Evolutionary conservation across 2,888 invertebrate species (phyloP), one percentile per base, ranked within the genome.

Genomic region (Heliconius ismenius): DNA sequence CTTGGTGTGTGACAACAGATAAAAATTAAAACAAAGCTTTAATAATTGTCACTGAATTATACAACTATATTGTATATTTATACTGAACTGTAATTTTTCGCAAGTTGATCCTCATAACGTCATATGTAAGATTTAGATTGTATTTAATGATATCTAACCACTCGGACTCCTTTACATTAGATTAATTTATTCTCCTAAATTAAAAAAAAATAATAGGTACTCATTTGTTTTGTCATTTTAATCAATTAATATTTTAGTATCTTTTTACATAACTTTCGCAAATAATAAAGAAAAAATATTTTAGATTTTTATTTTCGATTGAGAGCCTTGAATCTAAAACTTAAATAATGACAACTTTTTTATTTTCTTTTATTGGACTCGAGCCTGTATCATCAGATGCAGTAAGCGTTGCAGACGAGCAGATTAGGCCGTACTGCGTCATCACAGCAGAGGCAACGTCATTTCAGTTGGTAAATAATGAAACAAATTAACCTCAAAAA

Each of bases 381-480:
- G 32, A 60, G 32, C 10, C 10, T 36, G 36, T 32, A 13, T 11
- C 21, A 36, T 39, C 2, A n/a, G 36, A 13, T 65, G 65, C 65
- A 65, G 65, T 10, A 65, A 65, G 36, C 39, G 36, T n/a, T 65
- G 65, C 65, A 65, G 65, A 39, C 13, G 1, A 39, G 65, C 39
- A 67, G 39, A 39, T 24, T 39, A 43, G 24, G 39, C 39, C 39
- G 67, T 39, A 39, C 39, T 67, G 39, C 67, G 39, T 24, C 67
- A 67, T 24, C 39, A 43, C 15, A 67, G 9, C 39, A 43, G 39
- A 7, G 24, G 4, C 24, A 65, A n/a, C 6, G 6, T 24, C 10
- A 39, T 65, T 39, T 39, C 15, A 7, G 4, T 39, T 65, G 11
- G 21, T 64, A 32, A 36, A 11, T 64, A 36, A 49, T 49, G 0